Evolutionary conservation across 2,888 invertebrate species (phyloP), one percentile per base, ranked within the genome.

Genomic region (Campoletis raptor): DNA sequence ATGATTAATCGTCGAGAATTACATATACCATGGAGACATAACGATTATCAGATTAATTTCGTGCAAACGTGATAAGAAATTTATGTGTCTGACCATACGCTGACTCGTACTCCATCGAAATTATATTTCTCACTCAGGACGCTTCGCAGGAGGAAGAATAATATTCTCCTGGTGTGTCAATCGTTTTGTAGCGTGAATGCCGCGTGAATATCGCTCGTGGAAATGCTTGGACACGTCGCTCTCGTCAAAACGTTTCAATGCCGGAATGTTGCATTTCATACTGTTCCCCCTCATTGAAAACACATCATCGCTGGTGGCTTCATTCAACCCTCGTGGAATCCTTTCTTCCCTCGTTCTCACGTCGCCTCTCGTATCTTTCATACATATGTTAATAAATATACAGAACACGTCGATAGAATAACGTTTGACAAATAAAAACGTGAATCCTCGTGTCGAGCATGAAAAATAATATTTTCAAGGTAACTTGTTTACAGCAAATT

Each of bases 211-310:
- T 64, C 73, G 80, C 85, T 80, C 72, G 45, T 66, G 61, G 72
- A 77, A 76, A 81, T 52, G 70, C 45, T 66, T 77, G 83, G 80
- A 86, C 80, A 86, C 86, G 86, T 83, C 83, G 77, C 81, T 72
- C 83, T 81, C 83, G 86, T 83, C 86, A 83, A 81, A 81, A 81
- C 86, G 57, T 83, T 86, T 86, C 83, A 83, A 86, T 86, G 83
- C 86, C 81, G 73, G 54, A 77, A 83, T 61, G 81, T 78, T 66
- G 30, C 66, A 72, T 61, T 57, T 80, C 61, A 57, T 45, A 45
- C 45, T 30, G 12, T 61, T 37, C 45, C 66, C 45, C 42, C 40
- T 37, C 81, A 83, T 83, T 83, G 72, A 86, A 86, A 83, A 40
- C 77, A 57, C 30, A 40, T 24, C 54, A 74, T 30, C 48, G 45